These are phyloP conservation scores for Epirrita christyi DNA, from an alignment of 2,888 invertebrate genomes.

Conservation along the genomic window DNA sequence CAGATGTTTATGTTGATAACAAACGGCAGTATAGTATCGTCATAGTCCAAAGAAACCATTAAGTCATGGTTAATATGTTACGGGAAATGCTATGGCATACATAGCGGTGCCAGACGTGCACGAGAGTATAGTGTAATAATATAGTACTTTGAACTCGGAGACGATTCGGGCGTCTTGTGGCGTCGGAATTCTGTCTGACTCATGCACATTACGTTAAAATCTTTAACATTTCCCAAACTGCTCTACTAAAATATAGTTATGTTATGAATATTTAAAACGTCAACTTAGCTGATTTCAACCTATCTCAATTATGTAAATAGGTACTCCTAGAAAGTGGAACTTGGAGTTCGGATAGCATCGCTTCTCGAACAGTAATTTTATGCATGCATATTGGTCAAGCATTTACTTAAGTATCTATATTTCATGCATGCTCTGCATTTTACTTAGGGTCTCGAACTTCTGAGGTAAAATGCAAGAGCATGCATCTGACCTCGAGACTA, in stretches of 20 bases:
- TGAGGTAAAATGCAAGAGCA: too few relatives aligned
- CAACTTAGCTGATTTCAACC: slow-evolving; percentile 12
- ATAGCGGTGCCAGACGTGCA: slow-evolving; percentile 36
- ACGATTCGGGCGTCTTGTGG: slow-evolving; percentile 35
- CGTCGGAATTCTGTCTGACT: slow-evolving; percentile 46
- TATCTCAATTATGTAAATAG: slow-evolving; percentile 37
- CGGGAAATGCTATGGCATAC: slow-evolving; percentile 33
- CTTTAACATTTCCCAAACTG: slow-evolving; percentile 11
- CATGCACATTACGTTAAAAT: slow-evolving; percentile 34
- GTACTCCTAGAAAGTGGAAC: slow-evolving; percentile 43
- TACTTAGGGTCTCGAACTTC: too few relatives aligned
- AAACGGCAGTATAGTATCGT: slow-evolving; percentile 5
- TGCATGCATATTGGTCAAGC: slow-evolving; percentile 29
- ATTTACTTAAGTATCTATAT: too few relatives aligned
- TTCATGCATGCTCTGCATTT: slow-evolving; percentile 23
- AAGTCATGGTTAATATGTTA: slow-evolving; percentile 26
- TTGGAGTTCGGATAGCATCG: slow-evolving; percentile 23
- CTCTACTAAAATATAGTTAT: slow-evolving; percentile 6
- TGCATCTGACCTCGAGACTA: too few relatives aligned
- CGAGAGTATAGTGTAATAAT: slow-evolving; percentile 21
- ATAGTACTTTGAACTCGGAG: slow-evolving; percentile 39
- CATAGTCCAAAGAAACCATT: slow-evolving; percentile 20
- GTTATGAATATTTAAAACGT: slow-evolving; percentile 7
- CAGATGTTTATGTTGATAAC: background rate
- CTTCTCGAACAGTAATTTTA: slow-evolving; percentile 32